These are phyloP conservation scores for Masticophis lateralis DNA, from an alignment of 2,797 vertebrate genomes.

Conservation along the genomic window DNA sequence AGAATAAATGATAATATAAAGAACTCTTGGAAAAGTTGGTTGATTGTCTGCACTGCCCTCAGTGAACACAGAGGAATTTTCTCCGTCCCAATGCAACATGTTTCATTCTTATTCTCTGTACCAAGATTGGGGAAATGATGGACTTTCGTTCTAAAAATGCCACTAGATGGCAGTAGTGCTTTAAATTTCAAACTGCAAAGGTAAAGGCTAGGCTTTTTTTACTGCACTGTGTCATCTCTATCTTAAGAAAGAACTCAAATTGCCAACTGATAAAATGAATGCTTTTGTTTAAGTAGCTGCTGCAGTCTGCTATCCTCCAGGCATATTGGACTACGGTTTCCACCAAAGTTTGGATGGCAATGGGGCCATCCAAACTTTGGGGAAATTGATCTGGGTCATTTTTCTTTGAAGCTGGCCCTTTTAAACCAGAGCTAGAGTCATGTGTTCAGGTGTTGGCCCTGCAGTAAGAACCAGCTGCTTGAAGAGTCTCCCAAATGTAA, in stretches of 20 bases:
- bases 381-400: background rate
- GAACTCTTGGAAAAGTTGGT: background rate
- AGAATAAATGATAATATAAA: background rate
- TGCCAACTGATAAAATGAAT: background rate
- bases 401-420: background rate
- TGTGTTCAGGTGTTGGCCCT: background rate
- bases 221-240: background rate
- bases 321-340: background rate
- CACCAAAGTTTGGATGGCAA: too few species aligned
- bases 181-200: background rate
- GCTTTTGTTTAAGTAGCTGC: background rate
- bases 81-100: background rate
- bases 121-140: background rate
- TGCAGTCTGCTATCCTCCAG: background rate
- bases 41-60: background rate
- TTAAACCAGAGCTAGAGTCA: background rate
- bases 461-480: background rate
- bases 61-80: background rate
- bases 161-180: slow-evolving; percentile 17
- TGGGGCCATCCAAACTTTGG: background rate
- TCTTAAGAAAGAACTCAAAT: background rate
- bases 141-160: background rate
- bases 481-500: background rate
- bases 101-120: background rate
- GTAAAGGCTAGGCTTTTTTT: background rate